Evolutionary conservation across 1,140 invertebrate species (phyloP).

Genomic region (Oedothorax gibbosus): DNA sequence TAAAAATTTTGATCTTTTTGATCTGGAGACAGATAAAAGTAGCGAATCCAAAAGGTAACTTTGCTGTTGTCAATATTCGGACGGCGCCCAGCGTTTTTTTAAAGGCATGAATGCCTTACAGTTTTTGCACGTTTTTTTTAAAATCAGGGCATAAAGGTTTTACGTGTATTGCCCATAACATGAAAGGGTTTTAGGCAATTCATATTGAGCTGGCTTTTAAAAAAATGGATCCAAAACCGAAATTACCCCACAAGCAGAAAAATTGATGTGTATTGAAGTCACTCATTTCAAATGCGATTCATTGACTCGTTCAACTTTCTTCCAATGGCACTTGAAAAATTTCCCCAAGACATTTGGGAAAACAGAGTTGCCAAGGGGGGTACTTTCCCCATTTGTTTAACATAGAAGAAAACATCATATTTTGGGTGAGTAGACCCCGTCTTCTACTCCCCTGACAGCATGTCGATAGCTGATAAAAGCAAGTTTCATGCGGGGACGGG

Average conservation of each 20-base stretch:
- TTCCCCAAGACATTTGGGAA: constrained; percentile 40
- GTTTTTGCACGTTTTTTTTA: constrained; percentile 15
- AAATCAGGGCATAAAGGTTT: background rate
- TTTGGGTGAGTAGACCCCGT: fast-evolving
- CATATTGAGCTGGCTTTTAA: constrained; percentile 14
- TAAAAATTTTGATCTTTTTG: constrained; percentile 30
- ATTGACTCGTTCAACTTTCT: constrained; percentile 47
- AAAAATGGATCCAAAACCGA: background rate
- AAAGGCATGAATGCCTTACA: background rate
- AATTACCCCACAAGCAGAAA: constrained; percentile 12
- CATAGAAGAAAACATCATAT: constrained; percentile 26
- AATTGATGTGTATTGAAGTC: background rate
- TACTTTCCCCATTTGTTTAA: constrained; percentile 59
- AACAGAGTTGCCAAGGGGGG: constrained; percentile 19
- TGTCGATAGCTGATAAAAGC: background rate
- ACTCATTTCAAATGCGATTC: background rate
- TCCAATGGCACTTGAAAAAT: constrained; percentile 30
- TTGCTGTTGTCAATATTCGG: constrained; percentile 7
- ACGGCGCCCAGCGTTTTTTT: background rate
- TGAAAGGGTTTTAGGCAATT: constrained; percentile 40
- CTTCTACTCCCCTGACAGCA: background rate
- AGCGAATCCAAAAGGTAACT: constrained; percentile 5
- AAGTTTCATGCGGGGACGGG: background rate
- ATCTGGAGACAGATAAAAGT: constrained; percentile 12
- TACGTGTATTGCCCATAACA: constrained; percentile 38